Base-by-base conservation (phyloP, 2,113 vertebrate genomes). In the Hippocampus comes region DNA sequence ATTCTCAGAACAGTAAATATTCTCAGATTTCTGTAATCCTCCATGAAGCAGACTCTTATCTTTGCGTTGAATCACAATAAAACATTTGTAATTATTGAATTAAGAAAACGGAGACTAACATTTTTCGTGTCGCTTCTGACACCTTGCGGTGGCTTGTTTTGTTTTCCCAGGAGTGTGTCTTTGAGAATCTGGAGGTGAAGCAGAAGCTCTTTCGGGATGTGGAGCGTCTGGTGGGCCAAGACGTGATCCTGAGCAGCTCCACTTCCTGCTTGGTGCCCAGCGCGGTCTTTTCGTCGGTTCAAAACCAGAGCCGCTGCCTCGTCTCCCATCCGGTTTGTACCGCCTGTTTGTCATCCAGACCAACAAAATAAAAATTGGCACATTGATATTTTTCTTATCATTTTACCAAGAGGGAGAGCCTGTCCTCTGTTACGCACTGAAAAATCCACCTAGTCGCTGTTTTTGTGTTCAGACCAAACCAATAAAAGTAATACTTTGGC, bases 281-380 rank as follows among this genome's bases (percentile, higher is more conserved):
- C 87, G 91, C 87, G 53, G 78, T 99, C 78, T 99, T 99, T 84
- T 84, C 91, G 4, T 92, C 89, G 64, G 87, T 99, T 43, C 92
- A 90, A 23, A 93, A 93, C 2, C 91, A 88, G 79, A 93, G 91
- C 48, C 96, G 95, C 72, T 99, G 97, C 83, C 86, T 99, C 0
- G 94, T 99, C 79, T 95, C 95, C 0, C 97, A 99, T 79, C 97
- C 97, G 66, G 97, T 99, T 79, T 94, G 96, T 96, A 34, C 61
- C 14, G 6, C 51, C 21, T 2, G 63, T 34, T 34, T 14, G 15
- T 9, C 18, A 51, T 17, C 15, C 21, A n/a, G 21, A n/a, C 53
- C 53, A 56, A 56, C 53, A 59, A 15, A 27, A 59, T 59, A 15
- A 5, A 1, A 59, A 25, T 59, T 25, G 1, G 2, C 56, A 59